Percentiles rank a stretch among this genome's conserved stretches.
phyloP scores from a whole-genome alignment of 2,888 invertebrate species.

The Caenorhabditis becei region DNA sequence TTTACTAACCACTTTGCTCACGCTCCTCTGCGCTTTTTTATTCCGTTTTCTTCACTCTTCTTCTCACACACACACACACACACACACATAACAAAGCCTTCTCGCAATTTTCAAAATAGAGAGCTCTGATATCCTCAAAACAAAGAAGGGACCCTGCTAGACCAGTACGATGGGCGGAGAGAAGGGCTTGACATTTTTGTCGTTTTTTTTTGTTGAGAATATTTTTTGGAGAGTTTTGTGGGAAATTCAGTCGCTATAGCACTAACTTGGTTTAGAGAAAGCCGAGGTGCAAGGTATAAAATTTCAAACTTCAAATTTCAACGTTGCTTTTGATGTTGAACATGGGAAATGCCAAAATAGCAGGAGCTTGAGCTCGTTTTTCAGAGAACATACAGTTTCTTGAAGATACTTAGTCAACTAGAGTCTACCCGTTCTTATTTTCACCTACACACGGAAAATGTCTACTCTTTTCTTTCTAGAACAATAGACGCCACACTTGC shows the following conservation, averaged over 20 bases:
- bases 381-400: not conserved
- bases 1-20: constrained; percentile 60
- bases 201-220: not conserved
- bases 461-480: not conserved
- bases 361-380: too few relatives aligned
- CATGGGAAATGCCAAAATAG: not conserved
- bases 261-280: too few relatives aligned
- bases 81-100: constrained; percentile 43
- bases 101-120: constrained; percentile 52
- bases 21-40: constrained; percentile 59
- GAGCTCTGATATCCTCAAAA: constrained; percentile 54
- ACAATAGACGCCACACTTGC: constrained; percentile 2
- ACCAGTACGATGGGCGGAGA: not conserved
- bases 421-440: not conserved
- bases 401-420: not conserved
- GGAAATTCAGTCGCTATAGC: too few relatives aligned
- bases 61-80: constrained; percentile 35
- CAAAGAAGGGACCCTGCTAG: constrained; percentile 14
- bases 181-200: not conserved
- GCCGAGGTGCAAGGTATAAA: constrained; percentile 10
- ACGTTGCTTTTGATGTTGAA: not conserved
- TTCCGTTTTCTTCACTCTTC: constrained; percentile 44
- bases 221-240: too few relatives aligned
- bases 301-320: not conserved
- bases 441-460: not conserved